Conservation (phyloP, 2,113 vertebrate species). For the Fulica atra region DNA sequence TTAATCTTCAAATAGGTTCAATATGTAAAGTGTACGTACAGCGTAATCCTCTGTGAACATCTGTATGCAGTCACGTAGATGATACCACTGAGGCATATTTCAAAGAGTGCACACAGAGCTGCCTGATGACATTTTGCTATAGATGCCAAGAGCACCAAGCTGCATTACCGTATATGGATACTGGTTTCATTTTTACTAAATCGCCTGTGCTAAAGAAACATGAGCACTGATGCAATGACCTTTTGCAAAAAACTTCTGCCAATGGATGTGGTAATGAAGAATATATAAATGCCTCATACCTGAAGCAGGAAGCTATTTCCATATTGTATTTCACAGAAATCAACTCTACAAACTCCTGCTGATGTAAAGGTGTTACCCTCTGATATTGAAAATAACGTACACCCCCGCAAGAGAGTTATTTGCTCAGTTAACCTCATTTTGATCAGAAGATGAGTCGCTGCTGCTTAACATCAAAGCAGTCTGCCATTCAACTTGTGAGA, state of each 20-base stretch:
- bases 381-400: not conserved
- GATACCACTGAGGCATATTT: not conserved
- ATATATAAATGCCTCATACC: not conserved
- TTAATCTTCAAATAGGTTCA: not conserved
- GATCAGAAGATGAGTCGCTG: not conserved
- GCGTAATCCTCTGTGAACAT: not conserved
- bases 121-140: not conserved
- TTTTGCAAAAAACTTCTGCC: not conserved
- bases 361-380: not conserved
- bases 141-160: not conserved
- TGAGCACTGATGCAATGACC: not conserved
- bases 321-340: not conserved
- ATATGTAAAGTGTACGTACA: not conserved
- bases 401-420: not conserved
- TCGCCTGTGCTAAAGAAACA: not conserved
- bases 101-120: not conserved
- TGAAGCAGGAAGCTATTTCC: not conserved
- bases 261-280: not conserved
- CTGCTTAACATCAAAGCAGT: not conserved
- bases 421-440: not conserved
- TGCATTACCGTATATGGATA: not conserved
- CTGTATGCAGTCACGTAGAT: not conserved
- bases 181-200: conserved; percentile 16
- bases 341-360: not conserved
- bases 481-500: not conserved